Evolutionary conservation across 2,888 invertebrate species (phyloP).

Genomic region (Nephrocerus scutellatus): DNA sequence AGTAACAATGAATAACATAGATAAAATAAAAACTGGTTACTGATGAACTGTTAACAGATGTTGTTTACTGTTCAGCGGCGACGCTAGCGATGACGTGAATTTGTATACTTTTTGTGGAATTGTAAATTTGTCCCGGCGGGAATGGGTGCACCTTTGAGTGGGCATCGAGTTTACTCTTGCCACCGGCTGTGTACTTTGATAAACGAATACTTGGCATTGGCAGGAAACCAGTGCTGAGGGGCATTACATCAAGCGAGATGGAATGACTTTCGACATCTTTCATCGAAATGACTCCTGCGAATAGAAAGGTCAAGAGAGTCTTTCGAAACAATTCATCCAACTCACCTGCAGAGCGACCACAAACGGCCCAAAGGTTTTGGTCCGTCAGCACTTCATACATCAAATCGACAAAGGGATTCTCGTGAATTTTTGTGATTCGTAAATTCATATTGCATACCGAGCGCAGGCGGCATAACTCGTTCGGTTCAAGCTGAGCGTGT

Average conservation of each 20-base stretch:
- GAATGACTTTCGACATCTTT: conserved; percentile 61
- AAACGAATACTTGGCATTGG: conserved; percentile 82
- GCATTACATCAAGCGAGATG: conserved; percentile 85
- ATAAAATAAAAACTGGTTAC: neutral
- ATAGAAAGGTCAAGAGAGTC: too few relatives aligned
- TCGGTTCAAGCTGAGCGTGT: conserved; percentile 60
- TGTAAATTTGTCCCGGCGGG: conserved; percentile 86
- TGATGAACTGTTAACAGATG: neutral
- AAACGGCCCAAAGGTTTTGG: conserved; percentile 88
- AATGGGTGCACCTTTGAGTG: conserved; percentile 82
- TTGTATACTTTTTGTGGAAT: conserved; percentile 84
- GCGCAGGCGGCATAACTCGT: conserved; percentile 82
- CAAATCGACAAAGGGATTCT: conserved; percentile 50
- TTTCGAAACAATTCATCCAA: conserved; percentile 13
- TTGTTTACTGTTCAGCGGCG: conserved; percentile 35
- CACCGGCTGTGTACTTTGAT: conserved; percentile 77
- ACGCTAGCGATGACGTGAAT: conserved; percentile 71
- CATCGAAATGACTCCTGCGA: conserved; percentile 64
- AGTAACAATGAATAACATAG: neutral
- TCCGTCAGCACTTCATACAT: conserved; percentile 94
- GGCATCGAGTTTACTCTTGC: conserved; percentile 50
- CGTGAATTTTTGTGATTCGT: conserved; percentile 58
- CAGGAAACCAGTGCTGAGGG: conserved; percentile 80
- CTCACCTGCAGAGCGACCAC: conserved; percentile 79
- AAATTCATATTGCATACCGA: conserved; percentile 78